Percentiles rank a stretch among this genome's conserved stretches.
Conservation (phyloP, 2,888 invertebrate species). For the Tipula lateralis region DNA sequence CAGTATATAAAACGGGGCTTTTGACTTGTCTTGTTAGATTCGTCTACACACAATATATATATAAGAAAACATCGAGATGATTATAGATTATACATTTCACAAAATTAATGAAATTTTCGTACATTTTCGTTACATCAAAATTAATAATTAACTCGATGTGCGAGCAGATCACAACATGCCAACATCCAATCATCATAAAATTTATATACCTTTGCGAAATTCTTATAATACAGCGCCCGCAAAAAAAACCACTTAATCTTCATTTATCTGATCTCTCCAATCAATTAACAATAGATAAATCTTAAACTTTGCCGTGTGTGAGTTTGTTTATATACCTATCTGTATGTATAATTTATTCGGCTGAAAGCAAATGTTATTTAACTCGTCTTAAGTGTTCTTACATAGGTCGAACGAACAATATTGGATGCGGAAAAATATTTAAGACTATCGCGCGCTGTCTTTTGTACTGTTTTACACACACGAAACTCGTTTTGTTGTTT, state of each 20-base stretch:
- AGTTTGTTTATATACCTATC: not conserved
- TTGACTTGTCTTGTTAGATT: not conserved
- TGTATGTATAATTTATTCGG: not conserved
- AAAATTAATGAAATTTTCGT: not conserved
- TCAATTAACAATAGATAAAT: conserved; percentile 19
- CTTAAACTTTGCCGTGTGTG: not conserved
- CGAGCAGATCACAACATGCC: not conserved
- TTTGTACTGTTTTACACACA: not conserved
- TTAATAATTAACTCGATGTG: not conserved
- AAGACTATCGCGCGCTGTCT: not conserved
- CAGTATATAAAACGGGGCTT: not conserved
- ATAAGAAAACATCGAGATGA: not conserved
- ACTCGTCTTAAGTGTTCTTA: not conserved
- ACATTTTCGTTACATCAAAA: not conserved
- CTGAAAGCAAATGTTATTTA: not conserved
- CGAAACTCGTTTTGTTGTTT: not conserved
- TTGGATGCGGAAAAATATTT: conserved; percentile 13
- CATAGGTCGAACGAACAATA: not conserved
- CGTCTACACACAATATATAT: not conserved
- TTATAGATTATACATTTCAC: not conserved
- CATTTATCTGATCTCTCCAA: not conserved
- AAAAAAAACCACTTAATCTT: not conserved
- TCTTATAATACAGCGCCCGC: not conserved
- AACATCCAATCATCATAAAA: not conserved
- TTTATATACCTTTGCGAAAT: not conserved